Evolutionary conservation across 2,113 vertebrate genomes (phyloP), one percentile per base, ranked within the genome.

Genomic region (Elephas maximus): DNA sequence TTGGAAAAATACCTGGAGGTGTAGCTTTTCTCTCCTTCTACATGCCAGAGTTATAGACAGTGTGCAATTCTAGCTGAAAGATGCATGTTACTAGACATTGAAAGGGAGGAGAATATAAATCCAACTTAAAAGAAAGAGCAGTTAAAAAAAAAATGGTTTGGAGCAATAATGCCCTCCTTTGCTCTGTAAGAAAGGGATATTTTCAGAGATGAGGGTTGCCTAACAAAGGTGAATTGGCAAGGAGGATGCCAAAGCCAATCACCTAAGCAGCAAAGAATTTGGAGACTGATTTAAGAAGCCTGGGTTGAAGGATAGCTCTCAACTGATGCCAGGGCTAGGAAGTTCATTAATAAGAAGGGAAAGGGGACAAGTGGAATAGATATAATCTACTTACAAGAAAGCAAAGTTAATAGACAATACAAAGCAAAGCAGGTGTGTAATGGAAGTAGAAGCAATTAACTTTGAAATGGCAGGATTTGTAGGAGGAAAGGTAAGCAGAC

Each of bases 201-300:
- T 95, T 95, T 95, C 90, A 91, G 85, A 98, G 83, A 67, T 18
- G 76, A 86, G 67, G 57, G 73, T 83, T 95, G 80, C 76, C 57
- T 95, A 97, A 98, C 95, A 98, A 97, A 98, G 90, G 95, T 95
- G 95, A 97, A 98, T 97, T 97, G 89, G 62, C 24, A 45, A 96
- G 87, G 62, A 82, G 1, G 51, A 69, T 97, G 97, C 95, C 96
- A 97, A 94, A 93, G 97, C 81, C 83, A 90, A 94, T 97, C 96
- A 96, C 45, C 95, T 97, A 85, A 96, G 96, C 93, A 93, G 96
- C 80, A 95, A 97, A 86, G 93, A 97, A 98, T 97, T 92, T 93
- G 89, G 91, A 97, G 84, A 80, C 82, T 90, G 85, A 78, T 45
- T 96, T 71, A 83, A 82, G 86, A 95, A 94, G 51, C 74, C 51